Evolutionary conservation across 2,797 vertebrate genomes (phyloP).

Genomic region (Sebastes flavidus): DNA sequence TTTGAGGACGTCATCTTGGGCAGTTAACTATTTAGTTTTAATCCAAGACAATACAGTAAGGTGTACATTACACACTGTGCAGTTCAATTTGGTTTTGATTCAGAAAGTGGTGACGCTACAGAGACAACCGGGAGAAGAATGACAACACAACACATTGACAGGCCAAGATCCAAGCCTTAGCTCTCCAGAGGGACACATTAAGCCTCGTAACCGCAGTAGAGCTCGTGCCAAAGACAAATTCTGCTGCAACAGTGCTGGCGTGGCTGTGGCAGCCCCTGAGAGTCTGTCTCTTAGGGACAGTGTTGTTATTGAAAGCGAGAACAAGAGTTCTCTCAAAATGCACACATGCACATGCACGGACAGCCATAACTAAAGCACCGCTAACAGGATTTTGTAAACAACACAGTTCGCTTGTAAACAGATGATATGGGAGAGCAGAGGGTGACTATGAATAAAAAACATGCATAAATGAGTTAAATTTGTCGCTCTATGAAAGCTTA

Average conservation of each 20-base stretch:
- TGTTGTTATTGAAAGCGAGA: constrained; percentile 32
- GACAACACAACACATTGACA: not conserved
- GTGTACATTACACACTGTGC: not conserved
- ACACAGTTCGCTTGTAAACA: constrained; percentile 15
- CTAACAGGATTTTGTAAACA: constrained; percentile 34
- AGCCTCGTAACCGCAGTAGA: constrained; percentile 22
- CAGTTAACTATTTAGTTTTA: not conserved
- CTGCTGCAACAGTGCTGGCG: constrained; percentile 12
- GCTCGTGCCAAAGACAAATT: constrained; percentile 22
- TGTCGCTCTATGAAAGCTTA: not conserved
- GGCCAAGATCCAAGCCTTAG: not conserved
- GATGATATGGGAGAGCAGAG: not conserved
- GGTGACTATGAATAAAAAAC: not conserved
- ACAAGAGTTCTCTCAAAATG: constrained; percentile 27
- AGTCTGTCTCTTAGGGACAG: constrained; percentile 35
- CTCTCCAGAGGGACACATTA: constrained; percentile 29
- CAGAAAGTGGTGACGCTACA: not conserved
- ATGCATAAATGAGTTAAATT: not conserved
- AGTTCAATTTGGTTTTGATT: constrained; percentile 24
- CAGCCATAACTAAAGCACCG: constrained; percentile 5
- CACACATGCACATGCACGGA: constrained; percentile 8
- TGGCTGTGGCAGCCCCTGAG: constrained; percentile 18
- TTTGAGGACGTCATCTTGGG: not conserved
- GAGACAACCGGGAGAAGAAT: constrained; percentile 6
- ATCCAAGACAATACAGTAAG: not conserved